Evolutionary conservation across 2,888 invertebrate species (phyloP).

Genomic region (Parelbella ahira): DNA sequence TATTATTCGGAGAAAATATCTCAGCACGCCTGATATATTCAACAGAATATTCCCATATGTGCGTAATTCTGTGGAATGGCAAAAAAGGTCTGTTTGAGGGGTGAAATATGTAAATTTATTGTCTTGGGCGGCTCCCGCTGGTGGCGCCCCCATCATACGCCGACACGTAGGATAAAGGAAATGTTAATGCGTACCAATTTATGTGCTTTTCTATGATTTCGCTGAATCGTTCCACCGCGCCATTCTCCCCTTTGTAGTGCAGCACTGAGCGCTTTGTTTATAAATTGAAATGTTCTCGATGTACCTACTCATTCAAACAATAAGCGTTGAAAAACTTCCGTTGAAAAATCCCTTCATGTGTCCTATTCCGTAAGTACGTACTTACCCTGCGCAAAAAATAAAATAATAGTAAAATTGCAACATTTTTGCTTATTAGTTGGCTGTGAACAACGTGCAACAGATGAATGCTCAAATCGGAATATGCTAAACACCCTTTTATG

Average conservation of each 20-base stretch:
- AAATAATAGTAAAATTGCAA: too few species aligned
- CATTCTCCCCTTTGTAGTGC: constrained; percentile 68
- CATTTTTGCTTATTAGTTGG: too few species aligned
- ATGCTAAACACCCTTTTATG: constrained; percentile 7
- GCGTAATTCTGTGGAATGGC: constrained; percentile 81
- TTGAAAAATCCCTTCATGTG: too few species aligned
- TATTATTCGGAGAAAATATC: constrained; percentile 79
- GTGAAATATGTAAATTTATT: constrained; percentile 82
- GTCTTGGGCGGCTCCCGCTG: constrained; percentile 74
- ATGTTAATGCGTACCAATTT: constrained; percentile 80
- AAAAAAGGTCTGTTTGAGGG: constrained; percentile 81
- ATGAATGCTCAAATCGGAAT: too few species aligned
- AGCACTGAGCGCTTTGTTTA: constrained; percentile 52
- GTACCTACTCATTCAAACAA: constrained; percentile 29
- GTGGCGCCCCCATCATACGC: constrained; percentile 74
- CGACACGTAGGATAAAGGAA: constrained; percentile 80
- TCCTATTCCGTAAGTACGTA: too few species aligned
- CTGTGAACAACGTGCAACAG: too few species aligned
- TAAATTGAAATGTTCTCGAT: constrained; percentile 52
- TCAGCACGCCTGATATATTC: constrained; percentile 79
- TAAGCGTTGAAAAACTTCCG: too few species aligned
- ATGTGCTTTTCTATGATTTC: constrained; percentile 81
- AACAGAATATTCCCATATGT: constrained; percentile 81
- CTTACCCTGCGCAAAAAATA: too few species aligned
- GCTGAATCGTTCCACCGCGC: constrained; percentile 66